Evolutionary conservation across 2,113 vertebrate genomes (phyloP).

Genomic region (Cettia cetti): DNA sequence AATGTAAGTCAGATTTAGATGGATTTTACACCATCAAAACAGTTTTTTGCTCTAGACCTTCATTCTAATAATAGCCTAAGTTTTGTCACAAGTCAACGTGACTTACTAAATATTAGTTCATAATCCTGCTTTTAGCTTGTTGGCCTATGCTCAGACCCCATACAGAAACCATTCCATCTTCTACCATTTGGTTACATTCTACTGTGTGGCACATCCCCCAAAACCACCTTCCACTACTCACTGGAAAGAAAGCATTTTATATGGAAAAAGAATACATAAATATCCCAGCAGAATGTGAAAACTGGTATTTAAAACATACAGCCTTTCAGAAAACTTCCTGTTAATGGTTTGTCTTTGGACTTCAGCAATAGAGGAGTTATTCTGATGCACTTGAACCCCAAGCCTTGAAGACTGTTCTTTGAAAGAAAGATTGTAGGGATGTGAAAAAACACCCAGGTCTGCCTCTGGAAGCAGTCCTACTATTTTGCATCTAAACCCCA

Average conservation of each 20-base stretch:
- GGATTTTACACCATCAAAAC: neutral
- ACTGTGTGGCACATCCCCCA: accelerated
- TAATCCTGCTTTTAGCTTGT: neutral
- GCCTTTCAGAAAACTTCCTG: neutral
- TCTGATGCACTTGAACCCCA: neutral
- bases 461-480: neutral
- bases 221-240: neutral
- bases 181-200: neutral
- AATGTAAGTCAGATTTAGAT: neutral
- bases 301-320: neutral
- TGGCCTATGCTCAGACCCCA: neutral
- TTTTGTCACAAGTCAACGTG: neutral
- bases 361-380: neutral
- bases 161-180: neutral
- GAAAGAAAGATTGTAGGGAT: neutral
- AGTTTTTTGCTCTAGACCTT: neutral
- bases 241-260: neutral
- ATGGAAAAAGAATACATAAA: neutral
- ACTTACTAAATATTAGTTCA: neutral
- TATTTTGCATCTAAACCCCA: neutral
- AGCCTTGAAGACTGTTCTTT: neutral
- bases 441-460: neutral
- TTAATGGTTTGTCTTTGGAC: neutral
- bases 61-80: neutral
- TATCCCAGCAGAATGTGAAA: neutral